These are phyloP conservation scores for Lucilia sericata DNA, from an alignment of 1,140 invertebrate genomes.

Conservation along the genomic window DNA sequence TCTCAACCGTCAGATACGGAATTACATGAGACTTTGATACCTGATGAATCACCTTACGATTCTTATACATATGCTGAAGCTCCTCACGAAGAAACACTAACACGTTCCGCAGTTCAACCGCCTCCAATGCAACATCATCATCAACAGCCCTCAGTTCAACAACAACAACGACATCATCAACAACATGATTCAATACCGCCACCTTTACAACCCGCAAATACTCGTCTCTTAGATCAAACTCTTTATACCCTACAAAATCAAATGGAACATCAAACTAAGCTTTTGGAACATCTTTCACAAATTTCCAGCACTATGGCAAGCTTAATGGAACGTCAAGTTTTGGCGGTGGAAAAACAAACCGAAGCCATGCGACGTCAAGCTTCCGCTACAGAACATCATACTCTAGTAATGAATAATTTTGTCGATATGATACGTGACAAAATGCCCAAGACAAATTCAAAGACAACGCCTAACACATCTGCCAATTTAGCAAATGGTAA, in stretches of 20 bases:
- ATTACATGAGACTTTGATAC: neutral
- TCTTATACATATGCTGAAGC: neutral
- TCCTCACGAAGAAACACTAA: neutral
- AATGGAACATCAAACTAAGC: slow-evolving; percentile 23
- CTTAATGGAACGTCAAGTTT: slow-evolving; percentile 10
- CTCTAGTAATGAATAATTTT: slow-evolving; percentile 27
- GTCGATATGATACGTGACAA: slow-evolving; percentile 36
- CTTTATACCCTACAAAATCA: slow-evolving; percentile 1
- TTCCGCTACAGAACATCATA: slow-evolving; percentile 27
- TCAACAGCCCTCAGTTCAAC: neutral
- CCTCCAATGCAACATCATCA: neutral
- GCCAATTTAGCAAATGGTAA: neutral
- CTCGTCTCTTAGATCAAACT: neutral
- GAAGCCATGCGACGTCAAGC: slow-evolving; percentile 27
- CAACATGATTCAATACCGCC: neutral
- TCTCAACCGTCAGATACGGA: neutral
- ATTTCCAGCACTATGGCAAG: slow-evolving; percentile 9
- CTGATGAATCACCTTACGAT: neutral
- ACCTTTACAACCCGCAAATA: neutral
- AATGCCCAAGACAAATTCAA: slow-evolving; percentile 23
- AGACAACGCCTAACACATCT: neutral
- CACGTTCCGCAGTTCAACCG: neutral
- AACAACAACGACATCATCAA: neutral
- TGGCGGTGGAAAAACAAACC: slow-evolving; percentile 24
- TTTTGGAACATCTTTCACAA: slow-evolving; percentile 20